These are phyloP conservation scores for Colletes collaris DNA, from an alignment of 2,888 invertebrate species.

Conservation along the genomic window DNA sequence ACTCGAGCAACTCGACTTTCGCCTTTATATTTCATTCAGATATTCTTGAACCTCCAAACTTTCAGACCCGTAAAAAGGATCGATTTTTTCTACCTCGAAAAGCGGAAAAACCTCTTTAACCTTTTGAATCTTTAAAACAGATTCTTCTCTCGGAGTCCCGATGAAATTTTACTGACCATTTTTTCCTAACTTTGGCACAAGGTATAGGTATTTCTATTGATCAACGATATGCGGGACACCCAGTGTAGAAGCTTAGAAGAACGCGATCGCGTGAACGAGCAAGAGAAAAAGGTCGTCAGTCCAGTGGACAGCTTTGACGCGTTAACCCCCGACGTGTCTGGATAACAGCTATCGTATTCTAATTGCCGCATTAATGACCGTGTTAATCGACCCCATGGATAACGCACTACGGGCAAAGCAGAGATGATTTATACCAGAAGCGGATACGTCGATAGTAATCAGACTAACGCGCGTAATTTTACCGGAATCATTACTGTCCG, in stretches of 20 bases:
- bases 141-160: no score
- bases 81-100: no score
- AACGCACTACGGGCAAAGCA: slow-evolving; percentile 11
- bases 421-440: slow-evolving; percentile 39
- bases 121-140: no score
- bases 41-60: no score
- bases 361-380: slow-evolving; percentile 54
- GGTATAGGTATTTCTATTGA: no score
- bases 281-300: slow-evolving; percentile 10
- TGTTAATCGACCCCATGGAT: slow-evolving; percentile 43
- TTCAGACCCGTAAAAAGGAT: no score
- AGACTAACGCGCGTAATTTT: slow-evolving; percentile 4
- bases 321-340: slow-evolving; percentile 19
- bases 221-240: background rate
- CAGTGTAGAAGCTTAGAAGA: background rate
- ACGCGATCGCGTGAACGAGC: background rate
- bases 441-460: slow-evolving; percentile 30
- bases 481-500: slow-evolving; percentile 12
- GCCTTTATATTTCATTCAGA: no score
- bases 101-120: no score
- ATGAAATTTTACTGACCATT: no score
- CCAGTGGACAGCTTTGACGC: slow-evolving; percentile 7
- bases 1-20: no score
- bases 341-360: slow-evolving; percentile 44
- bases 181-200: no score